A percentile compares a stretch with the other conserved stretches of the same genome.
Conservation (phyloP, 1,140 invertebrate genomes). For the Caenorhabditis latens region DNA sequence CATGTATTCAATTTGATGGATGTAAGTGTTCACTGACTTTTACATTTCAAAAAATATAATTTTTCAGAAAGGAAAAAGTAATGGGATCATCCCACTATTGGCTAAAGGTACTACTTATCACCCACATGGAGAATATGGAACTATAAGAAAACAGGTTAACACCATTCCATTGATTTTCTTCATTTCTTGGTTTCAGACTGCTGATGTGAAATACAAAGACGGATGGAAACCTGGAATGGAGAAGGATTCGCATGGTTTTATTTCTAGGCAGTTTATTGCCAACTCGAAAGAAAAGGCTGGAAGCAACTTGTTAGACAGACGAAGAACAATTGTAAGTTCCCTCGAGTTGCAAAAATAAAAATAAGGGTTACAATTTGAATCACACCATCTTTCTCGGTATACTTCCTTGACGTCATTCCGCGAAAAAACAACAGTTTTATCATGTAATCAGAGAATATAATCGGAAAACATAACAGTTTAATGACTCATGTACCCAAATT, state of each 20-base stretch:
- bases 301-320: conserved; percentile 56
- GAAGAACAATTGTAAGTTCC: conserved; percentile 53
- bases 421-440: conserved; percentile 15
- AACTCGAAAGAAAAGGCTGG: conserved; percentile 61
- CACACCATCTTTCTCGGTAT: not conserved
- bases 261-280: conserved; percentile 57
- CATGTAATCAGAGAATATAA: conserved; percentile 6
- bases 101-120: conserved; percentile 51
- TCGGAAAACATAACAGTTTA: not conserved
- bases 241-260: conserved; percentile 60
- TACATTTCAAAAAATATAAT: not conserved
- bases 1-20: conserved; percentile 59
- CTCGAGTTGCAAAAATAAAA: not conserved
- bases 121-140: conserved; percentile 47
- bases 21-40: conserved; percentile 2
- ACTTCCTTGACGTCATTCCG: conserved; percentile 12
- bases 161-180: not conserved
- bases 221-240: conserved; percentile 59
- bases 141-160: conserved; percentile 59
- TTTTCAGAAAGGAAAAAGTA: conserved; percentile 47
- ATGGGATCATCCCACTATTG: conserved; percentile 46
- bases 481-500: conserved; percentile 45
- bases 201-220: conserved; percentile 53
- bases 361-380: not conserved
- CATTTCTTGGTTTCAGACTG: conserved; percentile 17